Evolutionary conservation across 1,140 invertebrate genomes (phyloP).

Genomic region (Dufourea novaeangliae): DNA sequence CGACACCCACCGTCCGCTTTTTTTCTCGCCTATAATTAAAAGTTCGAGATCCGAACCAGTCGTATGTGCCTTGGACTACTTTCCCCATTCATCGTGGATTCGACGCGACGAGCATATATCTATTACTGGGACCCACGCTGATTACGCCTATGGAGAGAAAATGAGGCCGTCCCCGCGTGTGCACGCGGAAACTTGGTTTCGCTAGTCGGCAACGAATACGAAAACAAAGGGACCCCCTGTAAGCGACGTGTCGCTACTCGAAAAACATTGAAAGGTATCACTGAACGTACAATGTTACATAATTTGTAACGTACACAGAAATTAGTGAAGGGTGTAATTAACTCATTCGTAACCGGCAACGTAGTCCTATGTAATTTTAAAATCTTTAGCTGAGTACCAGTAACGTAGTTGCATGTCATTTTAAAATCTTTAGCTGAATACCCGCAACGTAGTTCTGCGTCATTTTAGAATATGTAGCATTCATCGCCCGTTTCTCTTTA

Average conservation of each 20-base stretch:
- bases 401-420: too few species aligned
- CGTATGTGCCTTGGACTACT: constrained; percentile 33
- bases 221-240: not conserved
- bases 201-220: constrained; percentile 5
- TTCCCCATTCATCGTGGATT: constrained; percentile 2
- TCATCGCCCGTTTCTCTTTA: too few species aligned
- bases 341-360: too few species aligned
- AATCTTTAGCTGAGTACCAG: too few species aligned
- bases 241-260: not conserved
- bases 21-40: constrained; percentile 58
- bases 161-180: constrained; percentile 10
- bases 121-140: constrained; percentile 9
- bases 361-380: too few species aligned
- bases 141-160: constrained; percentile 33
- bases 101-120: not conserved
- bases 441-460: too few species aligned
- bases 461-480: too few species aligned
- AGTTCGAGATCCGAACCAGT: constrained; percentile 49
- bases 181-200: constrained; percentile 20
- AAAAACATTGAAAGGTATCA: constrained; percentile 13
- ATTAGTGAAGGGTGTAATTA: too few species aligned
- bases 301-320: too few species aligned
- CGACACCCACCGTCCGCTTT: constrained; percentile 5
- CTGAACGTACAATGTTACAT: too few species aligned
- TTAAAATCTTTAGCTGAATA: too few species aligned